phyloP scores from a whole-genome alignment of 2,888 invertebrate genomes.

The Coleophora flavipennella region DNA sequence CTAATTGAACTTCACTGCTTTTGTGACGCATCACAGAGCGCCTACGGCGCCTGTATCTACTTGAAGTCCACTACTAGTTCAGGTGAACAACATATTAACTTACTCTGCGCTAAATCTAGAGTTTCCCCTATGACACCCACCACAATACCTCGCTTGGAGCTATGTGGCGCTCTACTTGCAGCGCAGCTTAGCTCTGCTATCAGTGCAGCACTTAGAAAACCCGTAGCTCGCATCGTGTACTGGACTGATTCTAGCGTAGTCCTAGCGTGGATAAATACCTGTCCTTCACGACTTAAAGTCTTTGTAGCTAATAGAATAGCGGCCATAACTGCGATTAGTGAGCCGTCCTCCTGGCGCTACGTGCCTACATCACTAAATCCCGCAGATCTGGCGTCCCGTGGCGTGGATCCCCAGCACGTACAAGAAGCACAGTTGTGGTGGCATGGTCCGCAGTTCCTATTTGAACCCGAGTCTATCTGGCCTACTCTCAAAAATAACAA shows the following conservation, averaged over 20 bases:
- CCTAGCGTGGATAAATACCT: conserved; percentile 2
- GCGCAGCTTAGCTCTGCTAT: not conserved
- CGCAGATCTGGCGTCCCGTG: conserved; percentile 3
- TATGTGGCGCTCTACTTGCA: conserved; percentile 5
- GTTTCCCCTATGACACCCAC: conserved; percentile 6
- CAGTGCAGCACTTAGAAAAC: not conserved
- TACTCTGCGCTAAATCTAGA: conserved; percentile 6
- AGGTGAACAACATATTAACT: not conserved
- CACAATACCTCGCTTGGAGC: conserved; percentile 8
- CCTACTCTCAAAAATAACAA: not conserved
- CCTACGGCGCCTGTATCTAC: conserved; percentile 5
- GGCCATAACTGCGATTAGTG: not conserved
- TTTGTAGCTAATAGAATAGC: conserved; percentile 6
- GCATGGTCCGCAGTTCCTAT: conserved; percentile 1
- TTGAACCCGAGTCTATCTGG: not conserved
- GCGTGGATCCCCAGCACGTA: not conserved
- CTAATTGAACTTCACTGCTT: conserved; percentile 5
- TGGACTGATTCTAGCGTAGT: conserved; percentile 4
- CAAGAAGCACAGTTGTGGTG: conserved; percentile 1
- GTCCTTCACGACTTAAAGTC: not conserved
- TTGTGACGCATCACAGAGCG: conserved; percentile 3
- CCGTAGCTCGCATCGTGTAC: not conserved
- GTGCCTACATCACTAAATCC: conserved; percentile 1
- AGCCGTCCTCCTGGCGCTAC: conserved; percentile 1
- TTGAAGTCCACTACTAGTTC: not conserved